phyloP scores from a whole-genome alignment of 2,113 vertebrate genomes.

The Morone saxatilis region DNA sequence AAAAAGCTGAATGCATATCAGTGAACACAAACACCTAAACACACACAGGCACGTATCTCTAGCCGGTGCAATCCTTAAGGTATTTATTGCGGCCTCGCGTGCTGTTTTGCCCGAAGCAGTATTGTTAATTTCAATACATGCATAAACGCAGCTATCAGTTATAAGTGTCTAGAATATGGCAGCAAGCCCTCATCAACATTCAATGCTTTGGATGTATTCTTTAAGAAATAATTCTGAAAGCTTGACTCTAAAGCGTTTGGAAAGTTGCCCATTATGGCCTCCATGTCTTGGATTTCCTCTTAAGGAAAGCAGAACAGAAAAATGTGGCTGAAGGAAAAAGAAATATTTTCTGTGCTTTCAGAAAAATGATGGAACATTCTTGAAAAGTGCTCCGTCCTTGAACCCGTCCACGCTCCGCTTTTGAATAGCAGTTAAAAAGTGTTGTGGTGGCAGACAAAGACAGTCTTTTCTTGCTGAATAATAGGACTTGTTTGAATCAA shows the following conservation, averaged over 20 bases:
- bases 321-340: conserved; percentile 36
- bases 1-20: neutral
- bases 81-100: neutral
- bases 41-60: neutral
- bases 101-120: neutral
- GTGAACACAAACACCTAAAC: conserved; percentile 15
- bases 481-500: conserved; percentile 44
- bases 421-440: conserved; percentile 45
- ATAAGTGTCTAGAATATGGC: neutral
- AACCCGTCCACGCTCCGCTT: conserved; percentile 58
- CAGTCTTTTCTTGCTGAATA: conserved; percentile 29
- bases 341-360: conserved; percentile 34
- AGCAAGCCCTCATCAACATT: conserved; percentile 9
- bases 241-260: conserved; percentile 49
- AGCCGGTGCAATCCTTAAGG: neutral
- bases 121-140: conserved; percentile 6
- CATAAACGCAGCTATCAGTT: neutral
- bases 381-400: conserved; percentile 59
- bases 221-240: conserved; percentile 35
- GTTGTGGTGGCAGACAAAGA: conserved; percentile 10
- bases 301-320: conserved; percentile 35
- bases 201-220: conserved; percentile 26
- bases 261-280: conserved; percentile 32
- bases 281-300: conserved; percentile 44
- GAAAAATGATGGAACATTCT: conserved; percentile 45